These are phyloP conservation scores for Ranitomeya variabilis DNA, from an alignment of 2,113 vertebrate genomes.

Conservation along the genomic window DNA sequence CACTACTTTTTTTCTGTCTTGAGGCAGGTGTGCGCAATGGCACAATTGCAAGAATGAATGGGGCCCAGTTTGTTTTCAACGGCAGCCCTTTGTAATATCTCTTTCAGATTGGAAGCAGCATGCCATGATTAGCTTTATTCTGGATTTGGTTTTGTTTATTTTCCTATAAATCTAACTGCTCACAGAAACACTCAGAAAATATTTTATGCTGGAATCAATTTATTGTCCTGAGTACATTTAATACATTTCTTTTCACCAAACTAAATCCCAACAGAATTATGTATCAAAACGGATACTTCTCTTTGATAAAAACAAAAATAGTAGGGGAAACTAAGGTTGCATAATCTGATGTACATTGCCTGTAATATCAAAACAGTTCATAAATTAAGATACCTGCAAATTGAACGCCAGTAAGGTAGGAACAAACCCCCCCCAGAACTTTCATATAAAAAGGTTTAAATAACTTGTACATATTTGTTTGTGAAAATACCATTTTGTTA, in stretches of 20 bases:
- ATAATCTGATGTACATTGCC: neutral
- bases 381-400: neutral
- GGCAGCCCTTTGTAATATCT: no score
- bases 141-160: neutral
- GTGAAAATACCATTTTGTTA: no score
- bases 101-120: no score
- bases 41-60: no score
- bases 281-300: neutral
- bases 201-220: neutral
- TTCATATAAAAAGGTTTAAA: no score
- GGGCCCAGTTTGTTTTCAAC: no score
- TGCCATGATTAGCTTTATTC: no score
- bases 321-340: neutral
- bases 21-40: no score
- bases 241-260: neutral
- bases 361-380: neutral
- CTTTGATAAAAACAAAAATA: neutral
- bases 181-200: neutral
- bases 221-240: neutral
- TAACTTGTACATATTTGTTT: no score
- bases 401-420: neutral
- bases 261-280: neutral
- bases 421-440: no score
- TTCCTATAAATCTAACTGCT: neutral
- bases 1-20: no score